phyloP scores from a whole-genome alignment of 2,113 vertebrate species.

The Himantopus leucocephalus region DNA sequence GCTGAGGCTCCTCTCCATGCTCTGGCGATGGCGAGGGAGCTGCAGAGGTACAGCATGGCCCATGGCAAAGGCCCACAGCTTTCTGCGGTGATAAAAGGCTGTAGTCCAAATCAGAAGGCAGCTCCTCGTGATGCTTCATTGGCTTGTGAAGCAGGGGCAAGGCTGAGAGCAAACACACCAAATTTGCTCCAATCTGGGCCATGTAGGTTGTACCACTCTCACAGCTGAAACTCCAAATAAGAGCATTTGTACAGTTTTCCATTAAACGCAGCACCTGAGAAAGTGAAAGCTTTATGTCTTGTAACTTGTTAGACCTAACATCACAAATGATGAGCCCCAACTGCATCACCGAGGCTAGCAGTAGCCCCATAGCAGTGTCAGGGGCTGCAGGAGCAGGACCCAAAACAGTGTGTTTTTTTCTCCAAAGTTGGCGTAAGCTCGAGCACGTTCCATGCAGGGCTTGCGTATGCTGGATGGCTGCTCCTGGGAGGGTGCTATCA shows the following conservation, averaged over 20 bases:
- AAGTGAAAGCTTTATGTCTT: neutral
- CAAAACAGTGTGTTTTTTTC: neutral
- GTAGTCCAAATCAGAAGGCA: rapidly evolving
- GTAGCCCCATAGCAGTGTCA: neutral
- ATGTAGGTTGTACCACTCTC: neutral
- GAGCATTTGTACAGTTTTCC: neutral
- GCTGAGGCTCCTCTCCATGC: neutral
- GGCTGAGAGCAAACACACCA: neutral
- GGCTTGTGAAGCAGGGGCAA: neutral
- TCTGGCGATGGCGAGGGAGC: neutral
- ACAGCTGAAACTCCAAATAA: neutral
- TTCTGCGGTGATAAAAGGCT: neutral
- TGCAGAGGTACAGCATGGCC: neutral
- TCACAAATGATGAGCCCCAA: neutral
- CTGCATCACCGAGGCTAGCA: neutral
- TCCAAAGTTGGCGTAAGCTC: neutral
- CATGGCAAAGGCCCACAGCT: neutral
- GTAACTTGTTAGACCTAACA: neutral
- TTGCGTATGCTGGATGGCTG: neutral
- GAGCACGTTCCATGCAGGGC: rapidly evolving
- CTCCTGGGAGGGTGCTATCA: neutral
- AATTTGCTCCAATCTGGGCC: neutral
- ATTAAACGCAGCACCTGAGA: neutral
- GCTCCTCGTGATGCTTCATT: neutral
- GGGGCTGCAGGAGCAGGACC: neutral